A percentile compares a stretch with the other conserved stretches of the same genome.
These are phyloP conservation scores for Timema podura DNA, from an alignment of 2,888 invertebrate genomes.

Conservation along the genomic window DNA sequence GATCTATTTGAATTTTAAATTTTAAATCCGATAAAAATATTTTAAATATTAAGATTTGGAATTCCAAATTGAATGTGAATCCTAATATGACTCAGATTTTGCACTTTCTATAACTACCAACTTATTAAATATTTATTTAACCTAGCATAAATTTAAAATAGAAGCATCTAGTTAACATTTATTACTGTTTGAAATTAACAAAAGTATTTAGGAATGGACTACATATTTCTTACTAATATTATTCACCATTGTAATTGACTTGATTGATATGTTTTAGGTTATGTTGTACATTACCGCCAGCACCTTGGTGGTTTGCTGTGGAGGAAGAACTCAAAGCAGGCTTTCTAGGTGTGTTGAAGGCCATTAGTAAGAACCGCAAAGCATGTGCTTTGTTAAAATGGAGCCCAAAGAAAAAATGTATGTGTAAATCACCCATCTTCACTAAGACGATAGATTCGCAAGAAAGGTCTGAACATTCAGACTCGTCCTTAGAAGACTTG, in stretches of 20 bases:
- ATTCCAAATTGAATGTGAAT: too few species aligned
- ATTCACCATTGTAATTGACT: neutral
- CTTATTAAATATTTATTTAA: too few species aligned
- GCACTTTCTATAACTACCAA: too few species aligned
- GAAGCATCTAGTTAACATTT: too few species aligned
- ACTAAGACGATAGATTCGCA: constrained; percentile 20
- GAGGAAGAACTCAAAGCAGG: constrained; percentile 62
- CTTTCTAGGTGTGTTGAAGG: constrained; percentile 66
- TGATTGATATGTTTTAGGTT: constrained; percentile 28
- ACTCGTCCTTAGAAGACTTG: constrained; percentile 22
- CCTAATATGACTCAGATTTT: too few species aligned
- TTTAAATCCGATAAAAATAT: too few species aligned
- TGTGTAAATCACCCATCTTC: constrained; percentile 36
- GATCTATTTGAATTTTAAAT: too few species aligned
- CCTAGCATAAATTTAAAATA: too few species aligned
- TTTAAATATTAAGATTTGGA: too few species aligned
- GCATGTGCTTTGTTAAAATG: constrained; percentile 70
- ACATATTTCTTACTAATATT: too few species aligned
- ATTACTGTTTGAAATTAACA: too few species aligned
- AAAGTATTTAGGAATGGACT: too few species aligned
- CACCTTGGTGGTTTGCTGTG: constrained; percentile 39
- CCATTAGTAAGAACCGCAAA: constrained; percentile 72
- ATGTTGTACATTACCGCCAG: constrained; percentile 36
- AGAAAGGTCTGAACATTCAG: constrained; percentile 36
- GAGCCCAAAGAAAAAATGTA: constrained; percentile 68